Base-by-base conservation (phyloP, 2,888 invertebrate genomes). In the Julus scanicus region DNA sequence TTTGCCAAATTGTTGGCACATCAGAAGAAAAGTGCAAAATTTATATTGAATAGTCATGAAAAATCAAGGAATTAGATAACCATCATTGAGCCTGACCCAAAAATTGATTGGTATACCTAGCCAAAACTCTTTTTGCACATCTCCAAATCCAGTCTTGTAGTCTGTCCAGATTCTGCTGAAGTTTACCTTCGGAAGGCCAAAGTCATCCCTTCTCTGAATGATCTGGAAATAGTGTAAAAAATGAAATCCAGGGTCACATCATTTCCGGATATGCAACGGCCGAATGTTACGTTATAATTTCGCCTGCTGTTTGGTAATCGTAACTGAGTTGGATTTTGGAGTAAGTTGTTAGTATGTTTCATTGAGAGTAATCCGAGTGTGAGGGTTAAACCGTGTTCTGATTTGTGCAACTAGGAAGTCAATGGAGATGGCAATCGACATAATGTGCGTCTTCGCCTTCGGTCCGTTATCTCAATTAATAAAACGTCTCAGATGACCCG, bases 111-210 rank as follows among this genome's bases (percentile, higher is more conserved):
- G 44, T 44, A 87, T 44, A 90, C 89, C 90, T 20, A 90, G 88
- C 90, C 90, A 90, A 63, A 90, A 90, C 88, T 90, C 90, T 39
- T 90, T 80, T 86, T 90, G 90, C 86, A 90, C 89, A 89, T 90
- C 90, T 5, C 90, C 90, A 80, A 90, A 90, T 29, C 90, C 90
- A 11, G 8, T 17, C 39, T 86, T 90, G 88, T 89, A 90, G 85
- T 90, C 90, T 20, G 88, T 89, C 90, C 90, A 90, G 15, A 88
- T 89, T 5, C 90, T 84, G 89, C 89, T 89, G 87, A 90, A 90
- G 88, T 90, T 90, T 87, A 90, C 90, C 84, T 90, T 89, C 0
- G 90, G 90, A 84, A 89, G 89, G 0, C 90, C 90, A 86, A 57
- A 88, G 86, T 90, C 90, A 48, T 90, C 90, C 39, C 90, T 88